These are phyloP conservation scores for Caenorhabditis sulstoni DNA, from an alignment of 2,888 invertebrate species.

Conservation along the genomic window DNA sequence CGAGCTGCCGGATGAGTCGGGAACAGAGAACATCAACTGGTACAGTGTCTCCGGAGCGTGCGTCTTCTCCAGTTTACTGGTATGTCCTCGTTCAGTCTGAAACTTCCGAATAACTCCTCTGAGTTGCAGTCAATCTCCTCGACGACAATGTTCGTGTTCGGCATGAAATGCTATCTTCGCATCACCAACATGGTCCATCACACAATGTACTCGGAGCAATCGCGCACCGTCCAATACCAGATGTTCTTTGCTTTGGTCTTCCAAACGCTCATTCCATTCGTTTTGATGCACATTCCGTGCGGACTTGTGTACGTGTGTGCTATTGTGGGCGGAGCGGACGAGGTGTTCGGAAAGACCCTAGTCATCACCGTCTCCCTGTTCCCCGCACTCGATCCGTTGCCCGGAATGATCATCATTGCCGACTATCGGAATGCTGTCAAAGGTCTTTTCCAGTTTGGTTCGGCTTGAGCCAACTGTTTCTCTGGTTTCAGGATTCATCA, in stretches of 20 bases:
- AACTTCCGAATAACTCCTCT: not conserved
- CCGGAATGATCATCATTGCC: slow-evolving; percentile 26
- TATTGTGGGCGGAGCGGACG: not conserved
- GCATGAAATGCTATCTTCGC: slow-evolving; percentile 3
- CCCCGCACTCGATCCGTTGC: slow-evolving; percentile 30
- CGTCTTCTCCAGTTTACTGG: not conserved
- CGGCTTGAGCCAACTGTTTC: too few relatives aligned
- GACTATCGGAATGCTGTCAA: slow-evolving; percentile 22
- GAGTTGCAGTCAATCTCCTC: slow-evolving; percentile 6
- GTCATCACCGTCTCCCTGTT: slow-evolving; percentile 26
- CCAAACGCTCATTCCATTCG: slow-evolving; percentile 20
- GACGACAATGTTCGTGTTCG: slow-evolving; percentile 12
- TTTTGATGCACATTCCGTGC: slow-evolving; percentile 25
- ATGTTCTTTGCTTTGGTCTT: slow-evolving; percentile 10
- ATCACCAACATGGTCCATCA: slow-evolving; percentile 1
- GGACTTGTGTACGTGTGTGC: not conserved
- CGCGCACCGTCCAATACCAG: slow-evolving; percentile 14
- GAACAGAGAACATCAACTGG: not conserved
- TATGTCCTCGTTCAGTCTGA: too few relatives aligned
- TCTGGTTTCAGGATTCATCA: too few relatives aligned
- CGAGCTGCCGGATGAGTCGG: not conserved
- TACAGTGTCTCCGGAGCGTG: not conserved
- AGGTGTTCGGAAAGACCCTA: not conserved
- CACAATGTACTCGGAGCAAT: not conserved
- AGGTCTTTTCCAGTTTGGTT: too few relatives aligned